phyloP scores from a whole-genome alignment of 2,888 invertebrate genomes.

The Microchrysa polita region DNA sequence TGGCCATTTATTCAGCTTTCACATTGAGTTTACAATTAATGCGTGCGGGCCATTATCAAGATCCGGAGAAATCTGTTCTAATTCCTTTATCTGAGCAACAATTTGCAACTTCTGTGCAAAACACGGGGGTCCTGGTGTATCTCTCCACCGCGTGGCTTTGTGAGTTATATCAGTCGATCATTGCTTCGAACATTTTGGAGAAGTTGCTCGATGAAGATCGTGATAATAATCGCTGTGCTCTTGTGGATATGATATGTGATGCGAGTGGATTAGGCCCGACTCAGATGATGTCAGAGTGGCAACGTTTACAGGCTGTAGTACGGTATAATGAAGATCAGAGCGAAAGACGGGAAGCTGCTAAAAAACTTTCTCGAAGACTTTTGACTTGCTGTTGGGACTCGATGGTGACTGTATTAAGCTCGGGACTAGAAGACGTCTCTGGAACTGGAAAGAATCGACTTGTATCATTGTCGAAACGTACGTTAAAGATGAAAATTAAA shows the following conservation, averaged over 20 bases:
- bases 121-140: slow-evolving; percentile 91
- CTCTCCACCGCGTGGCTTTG: slow-evolving; percentile 93
- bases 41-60: slow-evolving; percentile 78
- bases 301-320: slow-evolving; percentile 81
- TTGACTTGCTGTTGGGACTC: slow-evolving; percentile 93
- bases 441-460: slow-evolving; percentile 67
- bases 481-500: slow-evolving; percentile 62
- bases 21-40: slow-evolving; percentile 83
- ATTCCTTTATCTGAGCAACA: slow-evolving; percentile 81
- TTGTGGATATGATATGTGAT: slow-evolving; percentile 69
- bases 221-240: slow-evolving; percentile 60
- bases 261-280: slow-evolving; percentile 84
- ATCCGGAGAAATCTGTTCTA: slow-evolving; percentile 63
- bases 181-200: slow-evolving; percentile 68
- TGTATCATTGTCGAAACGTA: slow-evolving; percentile 70
- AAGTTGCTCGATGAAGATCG: slow-evolving; percentile 58
- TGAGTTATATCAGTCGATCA: slow-evolving; percentile 88
- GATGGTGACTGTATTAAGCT: slow-evolving; percentile 87
- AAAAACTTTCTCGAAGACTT: slow-evolving; percentile 78
- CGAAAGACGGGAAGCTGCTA: slow-evolving; percentile 79
- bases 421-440: slow-evolving; percentile 71
- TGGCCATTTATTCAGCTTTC: slow-evolving; percentile 88
- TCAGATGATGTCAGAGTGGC: slow-evolving; percentile 88
- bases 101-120: slow-evolving; percentile 92
- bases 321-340: slow-evolving; percentile 73